Evolutionary conservation across 2,113 vertebrate species (phyloP), one percentile per base, ranked within the genome.

Genomic region (Mola mola): DNA sequence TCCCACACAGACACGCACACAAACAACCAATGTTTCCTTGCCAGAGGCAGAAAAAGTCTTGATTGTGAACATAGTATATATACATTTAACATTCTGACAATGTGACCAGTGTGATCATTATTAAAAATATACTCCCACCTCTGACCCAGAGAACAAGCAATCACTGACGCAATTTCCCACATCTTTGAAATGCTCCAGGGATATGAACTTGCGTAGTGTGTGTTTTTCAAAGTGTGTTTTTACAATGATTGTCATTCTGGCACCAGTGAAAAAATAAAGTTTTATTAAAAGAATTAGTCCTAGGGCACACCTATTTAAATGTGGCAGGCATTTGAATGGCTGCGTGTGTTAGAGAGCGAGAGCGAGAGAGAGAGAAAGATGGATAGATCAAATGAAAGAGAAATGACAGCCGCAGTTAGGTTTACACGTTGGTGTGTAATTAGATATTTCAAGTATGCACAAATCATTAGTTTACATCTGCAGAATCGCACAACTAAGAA

Each of bases 21-120:
- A 64, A 22, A 51, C 64, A 62, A 34, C 48, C 40, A 42, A 19
- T 46, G 56, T 71, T 37, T 65, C 38, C 43, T 81, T 50, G 73
- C 88, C 72, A 55, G 40, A 58, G 79, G 88, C 83, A 57, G 51
- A 22, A 20, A 17, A 41, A 56, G 48, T 59, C 34, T 75, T 79
- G 43, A 67, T 66, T 66, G 49, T 29, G 43, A 40, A 49, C 68
- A 67, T 66, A 47, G 16, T 66, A 65, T 70, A 61, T 69, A 72
- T 66, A 68, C 75, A 81, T 78, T 85, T 86, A 72, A 84, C 41
- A 86, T 88, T 88, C 81, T 72, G 77, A 82, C 67, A 73, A 66
- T 66, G 57, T 62, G 66, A 76, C 75, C 70, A 72, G 66, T 68
- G 60, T 79, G 59, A 82, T 88, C 81, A 78, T 83, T 73, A 71